Percentiles rank a stretch among this genome's conserved stretches.
Conservation (phyloP, 92 coral and sea anemone genomes). For the Epizoanthus rinbou region DNA sequence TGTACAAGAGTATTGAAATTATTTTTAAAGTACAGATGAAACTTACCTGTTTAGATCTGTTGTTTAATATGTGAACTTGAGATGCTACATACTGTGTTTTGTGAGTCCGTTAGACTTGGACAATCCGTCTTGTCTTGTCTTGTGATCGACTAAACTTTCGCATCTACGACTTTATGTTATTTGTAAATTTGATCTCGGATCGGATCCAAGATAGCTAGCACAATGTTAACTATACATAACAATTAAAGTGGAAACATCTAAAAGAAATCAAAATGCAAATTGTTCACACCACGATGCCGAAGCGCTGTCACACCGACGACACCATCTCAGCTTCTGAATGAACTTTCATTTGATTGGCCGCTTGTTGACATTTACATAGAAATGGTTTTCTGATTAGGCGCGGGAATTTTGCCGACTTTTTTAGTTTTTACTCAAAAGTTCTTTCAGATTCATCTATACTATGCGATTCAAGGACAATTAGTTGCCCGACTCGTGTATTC, state of each 20-base stretch:
- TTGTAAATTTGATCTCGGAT: conserved; percentile 6
- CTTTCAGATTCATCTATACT: no score
- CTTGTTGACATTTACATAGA: conserved; percentile 42
- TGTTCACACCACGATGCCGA: conserved; percentile 46
- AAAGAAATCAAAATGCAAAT: conserved; percentile 26
- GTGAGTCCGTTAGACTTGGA: conserved; percentile 39
- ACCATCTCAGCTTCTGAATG: neutral
- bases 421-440: conserved; percentile 14
- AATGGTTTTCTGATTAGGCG: conserved; percentile 48
- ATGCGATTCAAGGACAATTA: neutral
- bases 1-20: conserved; percentile 27
- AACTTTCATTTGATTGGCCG: conserved; percentile 43
- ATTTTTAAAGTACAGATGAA: neutral
- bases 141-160: conserved; percentile 30
- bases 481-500: conserved; percentile 22
- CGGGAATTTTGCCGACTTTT: conserved; percentile 44
- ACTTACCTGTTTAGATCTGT: conserved; percentile 20
- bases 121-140: conserved; percentile 16
- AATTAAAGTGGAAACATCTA: no score
- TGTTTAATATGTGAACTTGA: neutral
- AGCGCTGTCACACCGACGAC: conserved; percentile 46
- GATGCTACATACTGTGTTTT: conserved; percentile 23
- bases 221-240: conserved; percentile 18
- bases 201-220: neutral
- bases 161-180: conserved; percentile 25